Conservation (phyloP, 2,113 vertebrate species). For the Microcebus griseorufus region DNA sequence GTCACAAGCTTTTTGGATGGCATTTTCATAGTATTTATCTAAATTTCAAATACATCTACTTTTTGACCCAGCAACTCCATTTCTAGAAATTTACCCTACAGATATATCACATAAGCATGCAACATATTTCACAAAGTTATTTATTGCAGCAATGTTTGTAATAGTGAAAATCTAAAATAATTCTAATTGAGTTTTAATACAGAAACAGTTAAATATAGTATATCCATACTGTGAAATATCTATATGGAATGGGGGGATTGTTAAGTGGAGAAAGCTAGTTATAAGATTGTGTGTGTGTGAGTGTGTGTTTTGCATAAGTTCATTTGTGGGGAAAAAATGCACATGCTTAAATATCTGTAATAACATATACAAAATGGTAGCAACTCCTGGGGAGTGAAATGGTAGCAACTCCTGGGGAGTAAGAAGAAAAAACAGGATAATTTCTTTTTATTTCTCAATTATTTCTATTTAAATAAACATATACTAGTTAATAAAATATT, state of each 20-base stretch:
- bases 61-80: not conserved
- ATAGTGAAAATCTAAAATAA: conserved; percentile 46
- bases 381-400: not conserved
- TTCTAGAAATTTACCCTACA: conserved; percentile 43
- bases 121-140: not conserved
- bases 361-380: not conserved
- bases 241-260: not conserved
- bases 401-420: not conserved
- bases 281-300: not conserved
- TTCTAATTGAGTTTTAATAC: not conserved
- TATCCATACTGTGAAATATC: not conserved
- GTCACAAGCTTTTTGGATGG: not conserved
- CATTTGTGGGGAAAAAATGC: not conserved
- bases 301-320: not conserved
- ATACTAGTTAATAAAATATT: not conserved
- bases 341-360: not conserved
- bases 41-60: conserved; percentile 20
- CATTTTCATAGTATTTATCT: conserved; percentile 39
- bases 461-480: conserved; percentile 34
- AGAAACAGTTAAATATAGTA: not conserved
- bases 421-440: not conserved
- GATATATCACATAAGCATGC: not conserved
- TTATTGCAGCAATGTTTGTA: not conserved
- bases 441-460: conserved; percentile 13
- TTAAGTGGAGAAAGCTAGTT: not conserved